Conservation (phyloP, 2,888 invertebrate species). For the Alsophila aescularia region DNA sequence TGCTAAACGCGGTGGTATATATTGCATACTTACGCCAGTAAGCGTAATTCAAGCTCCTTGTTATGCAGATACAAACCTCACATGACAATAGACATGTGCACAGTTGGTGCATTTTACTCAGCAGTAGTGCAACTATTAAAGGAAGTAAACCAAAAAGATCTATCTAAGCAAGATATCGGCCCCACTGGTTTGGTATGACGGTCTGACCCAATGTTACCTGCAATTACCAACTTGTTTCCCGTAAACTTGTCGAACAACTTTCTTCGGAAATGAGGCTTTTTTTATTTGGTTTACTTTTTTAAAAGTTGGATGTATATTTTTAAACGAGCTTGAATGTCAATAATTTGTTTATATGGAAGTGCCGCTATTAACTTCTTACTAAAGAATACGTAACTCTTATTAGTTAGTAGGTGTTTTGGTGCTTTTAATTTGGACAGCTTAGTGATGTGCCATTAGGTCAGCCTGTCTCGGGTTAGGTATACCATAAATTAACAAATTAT, state of each 20-base stretch:
- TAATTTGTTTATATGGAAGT: not conserved
- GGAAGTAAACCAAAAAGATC: constrained; percentile 33
- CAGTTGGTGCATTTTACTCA: not conserved
- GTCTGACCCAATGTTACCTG: constrained; percentile 48
- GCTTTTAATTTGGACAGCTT: too few relatives aligned
- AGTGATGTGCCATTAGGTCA: too few relatives aligned
- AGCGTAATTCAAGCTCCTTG: too few relatives aligned
- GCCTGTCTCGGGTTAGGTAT: too few relatives aligned
- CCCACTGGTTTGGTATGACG: constrained; percentile 33
- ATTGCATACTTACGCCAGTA: too few relatives aligned
- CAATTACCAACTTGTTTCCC: constrained; percentile 54
- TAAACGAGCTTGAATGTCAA: not conserved
- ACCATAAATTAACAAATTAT: too few relatives aligned
- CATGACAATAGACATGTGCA: too few relatives aligned
- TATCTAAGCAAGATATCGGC: constrained; percentile 33
- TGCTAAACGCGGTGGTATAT: too few relatives aligned
- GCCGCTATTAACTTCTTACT: too few relatives aligned
- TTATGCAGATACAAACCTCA: too few relatives aligned
- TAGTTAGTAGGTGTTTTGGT: not conserved
- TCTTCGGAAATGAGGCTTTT: constrained; percentile 48
- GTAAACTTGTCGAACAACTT: constrained; percentile 56
- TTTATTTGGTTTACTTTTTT: constrained; percentile 42
- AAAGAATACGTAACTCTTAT: not conserved
- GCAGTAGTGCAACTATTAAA: constrained; percentile 20
- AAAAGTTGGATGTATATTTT: not conserved